phyloP scores from a whole-genome alignment of 2,888 invertebrate species.

The Drosophila anomalata region DNA sequence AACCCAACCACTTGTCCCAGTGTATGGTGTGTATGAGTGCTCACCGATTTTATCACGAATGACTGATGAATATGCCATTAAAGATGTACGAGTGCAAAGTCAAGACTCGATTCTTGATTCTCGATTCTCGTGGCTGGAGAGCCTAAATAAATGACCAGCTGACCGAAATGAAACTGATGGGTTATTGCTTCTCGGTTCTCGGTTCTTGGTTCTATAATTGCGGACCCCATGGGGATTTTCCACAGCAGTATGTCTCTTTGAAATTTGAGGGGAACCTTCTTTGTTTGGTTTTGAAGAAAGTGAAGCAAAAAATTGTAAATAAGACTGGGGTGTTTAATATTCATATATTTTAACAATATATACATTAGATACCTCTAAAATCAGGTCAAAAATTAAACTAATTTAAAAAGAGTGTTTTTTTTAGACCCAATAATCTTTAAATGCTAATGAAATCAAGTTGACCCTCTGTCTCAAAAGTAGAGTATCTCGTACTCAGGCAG shows the following conservation, averaged over 20 bases:
- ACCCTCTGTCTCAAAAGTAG: neutral
- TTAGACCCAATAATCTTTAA: neutral
- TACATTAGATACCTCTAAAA: neutral
- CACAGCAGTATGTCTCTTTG: constrained; percentile 19
- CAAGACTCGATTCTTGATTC: constrained; percentile 5
- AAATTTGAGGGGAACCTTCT: constrained; percentile 3
- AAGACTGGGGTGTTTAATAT: neutral
- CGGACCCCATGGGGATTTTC: constrained; percentile 30
- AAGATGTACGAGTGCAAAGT: constrained; percentile 55
- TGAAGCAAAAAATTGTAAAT: neutral
- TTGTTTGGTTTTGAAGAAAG: neutral
- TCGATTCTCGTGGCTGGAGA: constrained; percentile 4
- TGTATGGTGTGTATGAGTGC: constrained; percentile 32
- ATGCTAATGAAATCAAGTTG: neutral
- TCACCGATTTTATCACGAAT: constrained; percentile 79
- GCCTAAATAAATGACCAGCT: constrained; percentile 70
- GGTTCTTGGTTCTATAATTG: constrained; percentile 28
- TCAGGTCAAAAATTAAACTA: neutral
- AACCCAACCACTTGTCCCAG: constrained; percentile 12
- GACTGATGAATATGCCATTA: constrained; percentile 82
- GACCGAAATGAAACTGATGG: constrained; percentile 64
- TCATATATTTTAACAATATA: too few relatives aligned
- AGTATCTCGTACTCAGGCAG: neutral
- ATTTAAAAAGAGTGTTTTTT: neutral
- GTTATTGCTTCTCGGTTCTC: constrained; percentile 44